Conservation (phyloP, 2,888 invertebrate genomes). For the Gastrophysa polygoni region DNA sequence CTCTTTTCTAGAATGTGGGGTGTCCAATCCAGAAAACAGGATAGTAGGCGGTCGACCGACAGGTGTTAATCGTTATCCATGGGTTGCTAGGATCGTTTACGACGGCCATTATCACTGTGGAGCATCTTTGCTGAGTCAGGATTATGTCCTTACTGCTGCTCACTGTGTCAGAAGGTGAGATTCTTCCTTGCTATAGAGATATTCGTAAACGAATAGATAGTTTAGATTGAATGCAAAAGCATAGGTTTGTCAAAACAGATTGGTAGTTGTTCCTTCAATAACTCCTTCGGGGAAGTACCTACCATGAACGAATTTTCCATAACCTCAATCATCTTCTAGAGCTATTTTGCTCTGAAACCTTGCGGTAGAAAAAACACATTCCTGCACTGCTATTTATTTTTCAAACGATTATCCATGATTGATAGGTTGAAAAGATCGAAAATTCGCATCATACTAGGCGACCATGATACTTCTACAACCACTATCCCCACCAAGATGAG, state of each 20-base stretch:
- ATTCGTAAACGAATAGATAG: too few relatives aligned
- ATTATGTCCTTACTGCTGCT: slow-evolving; percentile 86
- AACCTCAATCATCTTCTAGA: too few relatives aligned
- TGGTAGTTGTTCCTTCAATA: too few relatives aligned
- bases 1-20: slow-evolving; percentile 72
- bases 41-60: slow-evolving; percentile 86
- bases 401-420: too few relatives aligned
- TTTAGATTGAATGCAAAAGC: too few relatives aligned
- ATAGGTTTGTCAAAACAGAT: too few relatives aligned
- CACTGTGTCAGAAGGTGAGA: slow-evolving; percentile 82
- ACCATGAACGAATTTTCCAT: too few relatives aligned
- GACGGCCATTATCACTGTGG: slow-evolving; percentile 90
- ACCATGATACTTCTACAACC: slow-evolving; percentile 82
- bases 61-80: slow-evolving; percentile 82
- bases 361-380: too few relatives aligned
- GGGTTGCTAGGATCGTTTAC: slow-evolving; percentile 86
- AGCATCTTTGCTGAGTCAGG: slow-evolving; percentile 79
- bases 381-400: too few relatives aligned
- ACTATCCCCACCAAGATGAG: slow-evolving; percentile 80
- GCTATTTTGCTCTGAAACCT: too few relatives aligned
- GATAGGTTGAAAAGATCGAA: slow-evolving; percentile 80
- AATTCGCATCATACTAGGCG: slow-evolving; percentile 82
- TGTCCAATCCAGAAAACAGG: slow-evolving; percentile 83
- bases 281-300: too few relatives aligned
- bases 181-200: too few relatives aligned